Evolutionary conservation across 2,797 vertebrate species (phyloP).

Genomic region (Enteromius argenteus): DNA sequence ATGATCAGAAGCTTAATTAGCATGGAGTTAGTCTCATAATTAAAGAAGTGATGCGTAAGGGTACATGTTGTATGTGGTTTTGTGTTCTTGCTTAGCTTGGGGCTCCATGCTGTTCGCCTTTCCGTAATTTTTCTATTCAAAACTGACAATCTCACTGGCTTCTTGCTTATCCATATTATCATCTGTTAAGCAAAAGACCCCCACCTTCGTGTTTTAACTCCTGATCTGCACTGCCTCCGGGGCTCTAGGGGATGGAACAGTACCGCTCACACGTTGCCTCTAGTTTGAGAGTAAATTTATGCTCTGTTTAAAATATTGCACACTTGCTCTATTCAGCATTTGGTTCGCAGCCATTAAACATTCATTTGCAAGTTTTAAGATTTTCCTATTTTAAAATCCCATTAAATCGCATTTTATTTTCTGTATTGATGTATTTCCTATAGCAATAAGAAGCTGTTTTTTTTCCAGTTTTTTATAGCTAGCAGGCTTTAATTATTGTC

Average conservation of each 20-base stretch:
- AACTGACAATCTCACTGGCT: not conserved
- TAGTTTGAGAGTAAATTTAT: conserved; percentile 43
- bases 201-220: not conserved
- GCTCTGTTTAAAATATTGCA: conserved; percentile 31
- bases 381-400: not conserved
- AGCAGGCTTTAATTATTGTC: not conserved
- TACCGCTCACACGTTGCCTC: conserved; percentile 12
- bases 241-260: not conserved
- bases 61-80: not conserved
- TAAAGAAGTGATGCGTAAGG: conserved; percentile 22
- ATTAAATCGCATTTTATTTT: not conserved
- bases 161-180: conserved; percentile 14
- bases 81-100: not conserved
- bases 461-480: not conserved
- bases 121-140: not conserved
- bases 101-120: not conserved
- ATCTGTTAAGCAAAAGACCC: conserved; percentile 21
- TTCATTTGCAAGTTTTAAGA: conserved; percentile 22
- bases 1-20: not conserved
- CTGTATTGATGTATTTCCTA: conserved; percentile 1
- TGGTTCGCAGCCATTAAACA: conserved; percentile 32
- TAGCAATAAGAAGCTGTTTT: not conserved
- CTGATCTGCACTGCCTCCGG: conserved; percentile 4
- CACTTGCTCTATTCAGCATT: conserved; percentile 37
- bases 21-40: conserved; percentile 1